phyloP scores from a whole-genome alignment of 2,113 vertebrate species.

The Craseonycteris thonglongyai region DNA sequence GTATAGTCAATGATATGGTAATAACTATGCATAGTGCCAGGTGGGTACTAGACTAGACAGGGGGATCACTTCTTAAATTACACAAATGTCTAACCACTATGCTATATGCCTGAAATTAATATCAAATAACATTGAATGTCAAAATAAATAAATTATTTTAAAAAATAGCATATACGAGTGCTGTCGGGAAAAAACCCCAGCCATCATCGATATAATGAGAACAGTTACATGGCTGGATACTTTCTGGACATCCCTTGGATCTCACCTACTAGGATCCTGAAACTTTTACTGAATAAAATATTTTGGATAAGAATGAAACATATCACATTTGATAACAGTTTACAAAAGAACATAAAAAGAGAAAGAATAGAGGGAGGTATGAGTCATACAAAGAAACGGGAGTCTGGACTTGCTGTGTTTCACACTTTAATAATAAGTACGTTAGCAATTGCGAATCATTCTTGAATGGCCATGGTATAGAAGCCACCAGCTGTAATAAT shows the following conservation, averaged over 20 bases:
- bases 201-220: no score
- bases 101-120: no score
- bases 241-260: no score
- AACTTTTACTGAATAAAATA: neutral
- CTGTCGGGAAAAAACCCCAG: no score
- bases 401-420: neutral
- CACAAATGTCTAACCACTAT: no score
- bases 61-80: no score
- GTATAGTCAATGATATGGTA: no score
- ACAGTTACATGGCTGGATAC: no score
- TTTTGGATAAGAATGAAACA: neutral
- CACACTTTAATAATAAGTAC: neutral
- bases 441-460: neutral
- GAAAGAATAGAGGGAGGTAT: neutral
- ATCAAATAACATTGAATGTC: no score
- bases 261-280: neutral
- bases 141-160: no score
- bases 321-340: neutral
- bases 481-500: conserved; percentile 42
- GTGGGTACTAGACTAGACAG: no score
- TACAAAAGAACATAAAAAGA: neutral
- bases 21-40: no score
- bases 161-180: neutral
- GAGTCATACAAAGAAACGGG: neutral
- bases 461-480: neutral